A percentile compares a stretch with the other conserved stretches of the same genome.
Evolutionary conservation across 2,888 invertebrate species (phyloP).

Genomic region (Coleophora deauratella): DNA sequence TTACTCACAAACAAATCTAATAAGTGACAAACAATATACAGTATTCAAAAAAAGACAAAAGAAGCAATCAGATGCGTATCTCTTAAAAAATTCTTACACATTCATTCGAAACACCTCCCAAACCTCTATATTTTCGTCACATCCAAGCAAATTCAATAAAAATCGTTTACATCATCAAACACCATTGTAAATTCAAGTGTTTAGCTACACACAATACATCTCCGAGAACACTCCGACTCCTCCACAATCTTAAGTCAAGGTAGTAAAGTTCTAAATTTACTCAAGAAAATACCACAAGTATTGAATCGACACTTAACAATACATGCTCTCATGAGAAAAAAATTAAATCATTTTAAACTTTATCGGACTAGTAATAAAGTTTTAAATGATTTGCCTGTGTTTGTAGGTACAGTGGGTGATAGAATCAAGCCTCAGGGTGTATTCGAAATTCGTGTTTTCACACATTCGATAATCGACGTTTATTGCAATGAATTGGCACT

Average conservation of each 20-base stretch:
- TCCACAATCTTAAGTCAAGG: neutral
- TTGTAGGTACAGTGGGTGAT: slow-evolving; percentile 11
- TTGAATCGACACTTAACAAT: too few relatives aligned
- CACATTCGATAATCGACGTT: slow-evolving; percentile 49
- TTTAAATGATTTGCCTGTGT: neutral
- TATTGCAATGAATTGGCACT: slow-evolving; percentile 54
- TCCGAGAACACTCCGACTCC: neutral
- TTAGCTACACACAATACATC: slow-evolving; percentile 9
- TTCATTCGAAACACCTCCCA: neutral
- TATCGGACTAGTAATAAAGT: too few relatives aligned
- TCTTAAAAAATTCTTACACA: neutral
- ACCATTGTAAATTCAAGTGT: slow-evolving; percentile 12
- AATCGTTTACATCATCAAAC: slow-evolving; percentile 13
- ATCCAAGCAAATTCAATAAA: slow-evolving; percentile 10
- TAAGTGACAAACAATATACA: too few relatives aligned
- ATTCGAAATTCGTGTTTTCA: slow-evolving; percentile 34
- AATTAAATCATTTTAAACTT: too few relatives aligned
- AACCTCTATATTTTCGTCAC: neutral
- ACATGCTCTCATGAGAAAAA: too few relatives aligned
- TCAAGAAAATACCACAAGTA: neutral
- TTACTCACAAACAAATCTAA: too few relatives aligned
- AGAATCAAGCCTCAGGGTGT: slow-evolving; percentile 25
- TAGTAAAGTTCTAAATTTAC: neutral
- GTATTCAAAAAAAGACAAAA: too few relatives aligned
- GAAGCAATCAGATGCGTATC: too few relatives aligned